phyloP scores from a whole-genome alignment of 2,888 invertebrate species.

The Chrysodeixis includens region DNA sequence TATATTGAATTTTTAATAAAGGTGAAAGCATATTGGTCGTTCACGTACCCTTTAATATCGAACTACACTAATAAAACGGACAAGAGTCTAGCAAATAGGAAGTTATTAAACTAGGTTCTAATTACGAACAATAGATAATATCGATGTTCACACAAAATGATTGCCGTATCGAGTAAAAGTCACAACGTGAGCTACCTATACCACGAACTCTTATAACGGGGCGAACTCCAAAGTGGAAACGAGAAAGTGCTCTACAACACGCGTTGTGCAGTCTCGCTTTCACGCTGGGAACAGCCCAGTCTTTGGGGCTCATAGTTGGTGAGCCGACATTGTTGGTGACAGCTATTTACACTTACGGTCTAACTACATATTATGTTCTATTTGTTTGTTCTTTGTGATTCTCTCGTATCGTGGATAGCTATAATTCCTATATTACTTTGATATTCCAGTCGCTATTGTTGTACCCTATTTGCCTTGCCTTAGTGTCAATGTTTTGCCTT shows the following conservation, averaged over 20 bases:
- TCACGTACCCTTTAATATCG: neutral
- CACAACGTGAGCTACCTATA: neutral
- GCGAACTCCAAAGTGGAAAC: too few species aligned
- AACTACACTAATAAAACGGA: neutral
- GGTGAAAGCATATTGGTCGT: neutral
- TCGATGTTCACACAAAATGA: slow-evolving; percentile 13
- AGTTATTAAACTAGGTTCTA: slow-evolving; percentile 4
- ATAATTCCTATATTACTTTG: slow-evolving; percentile 4
- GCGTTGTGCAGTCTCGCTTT: too few species aligned
- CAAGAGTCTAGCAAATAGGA: neutral
- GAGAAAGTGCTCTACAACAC: too few species aligned
- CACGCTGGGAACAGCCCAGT: too few species aligned
- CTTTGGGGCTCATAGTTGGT: too few species aligned
- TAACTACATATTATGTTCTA: slow-evolving; percentile 5
- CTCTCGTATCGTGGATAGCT: neutral
- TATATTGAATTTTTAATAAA: neutral
- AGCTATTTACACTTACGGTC: neutral
- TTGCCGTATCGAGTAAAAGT: slow-evolving; percentile 3
- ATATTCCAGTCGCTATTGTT: slow-evolving; percentile 1
- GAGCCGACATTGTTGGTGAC: neutral
- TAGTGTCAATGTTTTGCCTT: too few species aligned
- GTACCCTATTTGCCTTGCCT: too few species aligned
- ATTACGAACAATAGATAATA: slow-evolving; percentile 9
- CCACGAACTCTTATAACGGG: too few species aligned
- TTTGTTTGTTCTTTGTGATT: neutral